Evolutionary conservation across 2,797 vertebrate species (phyloP), one percentile per base, ranked within the genome.

Genomic region (Sciaenops ocellatus): DNA sequence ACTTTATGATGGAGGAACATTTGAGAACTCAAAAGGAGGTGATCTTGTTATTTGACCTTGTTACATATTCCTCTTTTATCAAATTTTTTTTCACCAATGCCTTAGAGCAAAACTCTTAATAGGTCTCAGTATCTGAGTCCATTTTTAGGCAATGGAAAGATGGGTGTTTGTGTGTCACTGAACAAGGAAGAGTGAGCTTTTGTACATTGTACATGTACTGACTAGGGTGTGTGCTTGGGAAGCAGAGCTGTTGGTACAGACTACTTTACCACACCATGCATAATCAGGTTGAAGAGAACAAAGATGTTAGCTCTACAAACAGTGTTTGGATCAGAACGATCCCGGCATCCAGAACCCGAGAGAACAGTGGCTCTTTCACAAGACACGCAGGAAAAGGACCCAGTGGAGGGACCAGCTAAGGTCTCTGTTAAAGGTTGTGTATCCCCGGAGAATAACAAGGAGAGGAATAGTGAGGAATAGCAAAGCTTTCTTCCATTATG

Each of bases 281-380:
- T 90, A 92, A 93, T 93, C 83, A 87, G 63, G 57, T 86, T 82
- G 65, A 84, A 76, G 54, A 80, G 78, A 91, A 94, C 90, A 92
- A 93, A 92, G 89, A 86, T 78, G 79, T 73, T 80, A 47, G 59
- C 81, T 90, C 84, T 85, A 83, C 82, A 88, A 88, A 85, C 71
- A 80, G 52, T 69, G 84, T 78, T 88, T 83, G 78, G 78, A 80
- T 83, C 52, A 54, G 80, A 74, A 79, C 12, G 81, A 83, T 80
- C 64, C 69, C 56, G 3, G 83, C 87, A 90, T 86, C 85, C 85
- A 83, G 84, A 90, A 82, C 89, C 44, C 41, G 24, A 41, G 85
- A 86, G 85, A 92, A 93, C 92, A 92, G 87, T 82, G 78, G 84
- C 79, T 85, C 86, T 92, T 92, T 93, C 85, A 92, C 66, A 57